Conservation (phyloP, 1,140 invertebrate genomes). For the Cyphomyrmex costatus region DNA sequence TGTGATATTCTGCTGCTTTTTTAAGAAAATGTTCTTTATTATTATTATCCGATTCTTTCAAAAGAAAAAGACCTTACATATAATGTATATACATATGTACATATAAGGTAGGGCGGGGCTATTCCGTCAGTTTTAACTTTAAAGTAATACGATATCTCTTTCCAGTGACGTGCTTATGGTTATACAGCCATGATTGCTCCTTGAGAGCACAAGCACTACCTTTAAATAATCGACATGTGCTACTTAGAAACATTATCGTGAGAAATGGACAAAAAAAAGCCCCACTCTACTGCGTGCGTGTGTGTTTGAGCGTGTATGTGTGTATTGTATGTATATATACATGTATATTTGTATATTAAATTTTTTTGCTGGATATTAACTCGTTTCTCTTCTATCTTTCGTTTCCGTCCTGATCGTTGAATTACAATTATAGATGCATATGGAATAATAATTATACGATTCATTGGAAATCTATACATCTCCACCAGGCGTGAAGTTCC, state of each 20-base stretch:
- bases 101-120: too few species aligned
- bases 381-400: background rate
- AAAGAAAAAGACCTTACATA: background rate
- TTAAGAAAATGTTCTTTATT: too few species aligned
- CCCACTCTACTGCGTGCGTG: too few species aligned
- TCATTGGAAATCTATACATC: conserved; percentile 47
- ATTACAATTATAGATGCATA: conserved; percentile 25
- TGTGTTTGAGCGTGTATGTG: too few species aligned
- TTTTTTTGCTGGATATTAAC: conserved; percentile 12
- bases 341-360: conserved; percentile 24
- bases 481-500: background rate
- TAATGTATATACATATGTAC: background rate
- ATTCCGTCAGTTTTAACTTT: too few species aligned
- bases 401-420: background rate
- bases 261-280: too few species aligned
- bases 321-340: background rate
- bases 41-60: background rate
- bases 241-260: too few species aligned
- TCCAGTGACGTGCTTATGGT: too few species aligned
- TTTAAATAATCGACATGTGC: too few species aligned
- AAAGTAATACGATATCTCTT: too few species aligned
- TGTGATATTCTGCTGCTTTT: conserved; percentile 47
- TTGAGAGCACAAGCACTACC: too few species aligned
- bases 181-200: too few species aligned
- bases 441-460: conserved; percentile 10